Evolutionary conservation across 2,797 vertebrate genomes (phyloP).

Genomic region (Thunnus albacares): DNA sequence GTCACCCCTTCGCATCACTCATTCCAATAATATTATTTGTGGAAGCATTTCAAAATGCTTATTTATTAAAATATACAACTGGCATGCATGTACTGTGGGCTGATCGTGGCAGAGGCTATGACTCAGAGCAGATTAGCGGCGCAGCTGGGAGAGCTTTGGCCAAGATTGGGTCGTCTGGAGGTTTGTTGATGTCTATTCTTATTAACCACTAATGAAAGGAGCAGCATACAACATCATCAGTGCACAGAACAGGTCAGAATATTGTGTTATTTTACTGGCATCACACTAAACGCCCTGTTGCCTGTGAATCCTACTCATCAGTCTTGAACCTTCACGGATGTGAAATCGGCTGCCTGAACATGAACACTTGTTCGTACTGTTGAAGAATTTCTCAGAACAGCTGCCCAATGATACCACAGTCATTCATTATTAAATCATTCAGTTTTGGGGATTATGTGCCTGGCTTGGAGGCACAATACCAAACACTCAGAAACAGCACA

Average conservation of each 20-base stretch:
- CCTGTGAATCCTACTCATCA: neutral
- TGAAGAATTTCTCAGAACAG: constrained; percentile 4
- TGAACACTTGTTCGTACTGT: neutral
- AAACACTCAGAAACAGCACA: neutral
- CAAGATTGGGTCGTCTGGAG: constrained; percentile 10
- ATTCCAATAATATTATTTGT: neutral
- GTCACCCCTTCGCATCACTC: neutral
- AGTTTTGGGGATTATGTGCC: neutral
- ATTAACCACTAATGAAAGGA: constrained; percentile 22
- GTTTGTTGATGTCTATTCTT: constrained; percentile 29
- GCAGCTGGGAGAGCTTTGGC: constrained; percentile 41
- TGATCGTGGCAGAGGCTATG: constrained; percentile 13
- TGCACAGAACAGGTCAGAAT: neutral
- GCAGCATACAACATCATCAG: neutral
- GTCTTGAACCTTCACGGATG: neutral
- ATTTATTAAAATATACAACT: constrained; percentile 33
- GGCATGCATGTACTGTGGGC: constrained; percentile 42
- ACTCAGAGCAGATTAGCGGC: constrained; percentile 50
- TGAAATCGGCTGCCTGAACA: neutral
- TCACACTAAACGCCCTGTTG: too few species aligned
- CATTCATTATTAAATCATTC: constrained; percentile 2
- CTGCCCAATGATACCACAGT: constrained; percentile 1
- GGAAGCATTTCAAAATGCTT: constrained; percentile 28
- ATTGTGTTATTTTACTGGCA: neutral
- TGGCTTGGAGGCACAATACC: neutral